A percentile compares a stretch with the other conserved stretches of the same genome.
Evolutionary conservation across 2,113 vertebrate species (phyloP).

Genomic region (Antigone vipio): DNA sequence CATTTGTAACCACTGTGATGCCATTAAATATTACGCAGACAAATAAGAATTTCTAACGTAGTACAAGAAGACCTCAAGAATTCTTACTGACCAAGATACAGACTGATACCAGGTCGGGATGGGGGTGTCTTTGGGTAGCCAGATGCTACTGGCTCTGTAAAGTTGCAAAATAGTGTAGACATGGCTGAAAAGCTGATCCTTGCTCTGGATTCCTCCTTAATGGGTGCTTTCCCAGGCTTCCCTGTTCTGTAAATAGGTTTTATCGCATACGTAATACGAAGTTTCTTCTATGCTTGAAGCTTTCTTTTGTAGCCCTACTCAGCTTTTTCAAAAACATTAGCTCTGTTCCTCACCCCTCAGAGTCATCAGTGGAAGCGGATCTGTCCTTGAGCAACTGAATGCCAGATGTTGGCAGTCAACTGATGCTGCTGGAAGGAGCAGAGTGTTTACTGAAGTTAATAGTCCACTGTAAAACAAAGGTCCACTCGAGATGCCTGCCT

Average conservation of each 20-base stretch:
- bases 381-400: not conserved
- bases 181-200: not conserved
- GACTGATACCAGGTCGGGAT: fast-evolving
- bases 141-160: not conserved
- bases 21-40: not conserved
- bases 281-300: not conserved
- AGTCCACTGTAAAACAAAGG: not conserved
- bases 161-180: not conserved
- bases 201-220: not conserved
- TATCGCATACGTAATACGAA: not conserved
- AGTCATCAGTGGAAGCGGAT: not conserved
- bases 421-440: not conserved
- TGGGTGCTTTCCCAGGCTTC: not conserved
- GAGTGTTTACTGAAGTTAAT: not conserved
- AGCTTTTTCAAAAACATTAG: not conserved
- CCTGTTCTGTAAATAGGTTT: not conserved
- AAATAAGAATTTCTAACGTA: not conserved
- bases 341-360: not conserved
- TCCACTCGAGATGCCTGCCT: not conserved
- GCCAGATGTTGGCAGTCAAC: not conserved
- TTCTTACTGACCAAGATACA: not conserved
- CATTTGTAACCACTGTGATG: not conserved
- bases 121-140: not conserved
- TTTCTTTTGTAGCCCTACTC: not conserved
- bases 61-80: not conserved